phyloP scores from a whole-genome alignment of 2,113 vertebrate genomes.

The Procapra przewalskii region DNA sequence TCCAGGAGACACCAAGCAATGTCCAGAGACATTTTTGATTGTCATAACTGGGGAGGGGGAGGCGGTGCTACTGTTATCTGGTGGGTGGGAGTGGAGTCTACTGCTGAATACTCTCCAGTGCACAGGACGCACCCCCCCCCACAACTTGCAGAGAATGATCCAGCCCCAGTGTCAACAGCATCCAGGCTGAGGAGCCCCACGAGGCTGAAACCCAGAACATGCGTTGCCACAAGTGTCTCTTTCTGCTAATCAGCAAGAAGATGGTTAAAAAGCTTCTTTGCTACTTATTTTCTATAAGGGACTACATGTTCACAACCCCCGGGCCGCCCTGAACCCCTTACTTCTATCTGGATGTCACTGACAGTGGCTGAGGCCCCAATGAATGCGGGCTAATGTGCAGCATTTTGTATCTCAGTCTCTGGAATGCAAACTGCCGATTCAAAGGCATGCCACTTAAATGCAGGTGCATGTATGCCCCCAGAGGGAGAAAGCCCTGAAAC shows the following conservation, averaged over 20 bases:
- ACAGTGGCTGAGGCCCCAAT: accelerated
- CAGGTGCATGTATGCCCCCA: accelerated
- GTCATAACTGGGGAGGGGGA: accelerated
- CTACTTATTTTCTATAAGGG: background rate
- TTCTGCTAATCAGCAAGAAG: background rate
- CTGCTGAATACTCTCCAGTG: accelerated
- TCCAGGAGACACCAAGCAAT: accelerated
- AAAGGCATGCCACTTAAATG: accelerated
- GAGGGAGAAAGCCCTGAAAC: accelerated
- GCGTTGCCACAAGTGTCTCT: accelerated
- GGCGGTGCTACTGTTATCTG: accelerated
- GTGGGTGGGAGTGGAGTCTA: too few species aligned
- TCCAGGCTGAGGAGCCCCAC: accelerated
- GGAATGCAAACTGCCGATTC: accelerated
- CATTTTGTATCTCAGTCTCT: accelerated
- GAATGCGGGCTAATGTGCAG: accelerated
- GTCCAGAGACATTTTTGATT: accelerated
- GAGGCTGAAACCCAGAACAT: accelerated
- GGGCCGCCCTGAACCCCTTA: accelerated
- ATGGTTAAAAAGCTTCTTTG: background rate
- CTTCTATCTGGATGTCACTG: background rate
- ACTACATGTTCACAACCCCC: accelerated
- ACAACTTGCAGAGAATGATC: accelerated
- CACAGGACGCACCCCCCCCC: accelerated
- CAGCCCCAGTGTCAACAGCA: accelerated